These are phyloP conservation scores for Neoarius graeffei DNA, from an alignment of 2,113 vertebrate species.

Conservation along the genomic window DNA sequence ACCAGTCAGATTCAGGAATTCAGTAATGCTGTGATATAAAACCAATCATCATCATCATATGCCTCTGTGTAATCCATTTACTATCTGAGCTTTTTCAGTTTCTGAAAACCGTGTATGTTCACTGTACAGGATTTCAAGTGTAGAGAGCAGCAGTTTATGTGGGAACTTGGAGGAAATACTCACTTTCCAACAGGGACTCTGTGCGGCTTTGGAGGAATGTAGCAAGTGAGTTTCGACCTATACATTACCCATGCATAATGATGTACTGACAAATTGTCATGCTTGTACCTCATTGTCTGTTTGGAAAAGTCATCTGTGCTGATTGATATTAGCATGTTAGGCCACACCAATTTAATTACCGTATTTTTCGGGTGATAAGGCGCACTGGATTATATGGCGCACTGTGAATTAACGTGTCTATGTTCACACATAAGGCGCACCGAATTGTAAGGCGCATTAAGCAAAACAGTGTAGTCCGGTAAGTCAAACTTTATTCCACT, in stretches of 20 bases:
- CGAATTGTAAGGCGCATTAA: too few species aligned
- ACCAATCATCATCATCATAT: background rate
- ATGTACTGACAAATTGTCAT: background rate
- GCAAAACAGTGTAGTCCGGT: too few species aligned
- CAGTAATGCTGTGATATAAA: background rate
- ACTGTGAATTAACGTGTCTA: too few species aligned
- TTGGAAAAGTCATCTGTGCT: background rate
- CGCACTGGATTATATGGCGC: too few species aligned
- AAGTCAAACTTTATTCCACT: too few species aligned
- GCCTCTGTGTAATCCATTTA: background rate
- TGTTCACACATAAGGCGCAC: too few species aligned
- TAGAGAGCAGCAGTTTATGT: constrained; percentile 80
- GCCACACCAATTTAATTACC: too few species aligned
- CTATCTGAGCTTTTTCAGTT: constrained; percentile 6
- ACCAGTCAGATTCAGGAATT: background rate
- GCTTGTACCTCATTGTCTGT: background rate
- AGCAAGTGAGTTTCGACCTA: constrained; percentile 80
- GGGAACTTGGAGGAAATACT: constrained; percentile 95
- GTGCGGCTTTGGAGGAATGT: constrained; percentile 89
- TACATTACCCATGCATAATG: background rate
- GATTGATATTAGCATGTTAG: background rate
- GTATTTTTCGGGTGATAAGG: too few species aligned
- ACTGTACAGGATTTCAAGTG: constrained; percentile 77
- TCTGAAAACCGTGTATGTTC: background rate
- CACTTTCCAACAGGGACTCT: constrained; percentile 89